Conservation (phyloP, 2,797 vertebrate species). For the Fistularia tabacaria region DNA sequence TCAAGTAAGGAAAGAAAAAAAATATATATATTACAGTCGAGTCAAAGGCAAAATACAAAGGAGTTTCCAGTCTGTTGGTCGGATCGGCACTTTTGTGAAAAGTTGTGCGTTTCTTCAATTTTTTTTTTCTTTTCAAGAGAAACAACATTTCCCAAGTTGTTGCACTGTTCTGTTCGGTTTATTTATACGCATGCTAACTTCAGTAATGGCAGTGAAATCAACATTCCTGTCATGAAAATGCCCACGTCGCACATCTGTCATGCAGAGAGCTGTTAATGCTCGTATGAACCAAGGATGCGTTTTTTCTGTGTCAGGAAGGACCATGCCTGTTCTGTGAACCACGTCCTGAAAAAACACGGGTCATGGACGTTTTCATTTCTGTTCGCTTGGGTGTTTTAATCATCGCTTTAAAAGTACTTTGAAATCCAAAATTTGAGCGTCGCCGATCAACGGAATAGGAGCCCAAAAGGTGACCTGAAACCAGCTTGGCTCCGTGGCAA, state of each 20-base stretch:
- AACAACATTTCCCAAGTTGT: slow-evolving; percentile 46
- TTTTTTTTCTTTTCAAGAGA: slow-evolving; percentile 49
- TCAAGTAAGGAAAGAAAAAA: slow-evolving; percentile 77
- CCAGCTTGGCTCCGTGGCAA: too few species aligned
- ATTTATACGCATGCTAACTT: slow-evolving; percentile 33
- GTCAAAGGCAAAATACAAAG: slow-evolving; percentile 69
- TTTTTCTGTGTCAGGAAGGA: not conserved
- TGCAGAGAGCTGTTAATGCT: slow-evolving; percentile 21
- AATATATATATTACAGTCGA: slow-evolving; percentile 33
- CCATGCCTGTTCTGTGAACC: not conserved
- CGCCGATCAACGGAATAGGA: too few species aligned
- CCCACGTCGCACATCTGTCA: slow-evolving; percentile 34
- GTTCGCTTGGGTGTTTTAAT: too few species aligned
- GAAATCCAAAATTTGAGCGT: too few species aligned
- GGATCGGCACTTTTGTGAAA: slow-evolving; percentile 85
- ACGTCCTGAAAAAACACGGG: not conserved
- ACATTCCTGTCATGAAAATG: slow-evolving; percentile 42
- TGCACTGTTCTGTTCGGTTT: slow-evolving; percentile 43
- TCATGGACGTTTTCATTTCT: too few species aligned
- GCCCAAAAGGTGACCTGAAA: too few species aligned
- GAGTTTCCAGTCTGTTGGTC: slow-evolving; percentile 80
- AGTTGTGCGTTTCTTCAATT: slow-evolving; percentile 72
- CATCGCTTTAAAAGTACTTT: too few species aligned
- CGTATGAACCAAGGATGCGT: too few species aligned
- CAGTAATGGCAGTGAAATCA: slow-evolving; percentile 38